Evolutionary conservation across 2,888 invertebrate genomes (phyloP), one percentile per base, ranked within the genome.

Genomic region (Hypsopygia costalis): DNA sequence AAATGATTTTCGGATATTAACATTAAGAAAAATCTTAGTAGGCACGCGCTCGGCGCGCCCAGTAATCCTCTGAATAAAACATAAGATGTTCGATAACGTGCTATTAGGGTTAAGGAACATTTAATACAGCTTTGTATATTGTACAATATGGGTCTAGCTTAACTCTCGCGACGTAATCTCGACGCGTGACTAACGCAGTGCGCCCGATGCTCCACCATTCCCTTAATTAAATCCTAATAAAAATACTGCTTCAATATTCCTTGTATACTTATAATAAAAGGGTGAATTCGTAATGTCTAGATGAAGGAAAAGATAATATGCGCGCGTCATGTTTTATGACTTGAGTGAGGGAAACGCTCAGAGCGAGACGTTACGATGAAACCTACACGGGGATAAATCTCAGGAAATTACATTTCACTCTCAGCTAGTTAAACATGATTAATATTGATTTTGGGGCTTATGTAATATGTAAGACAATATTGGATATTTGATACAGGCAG

Each of bases 61-160:
- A 55, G 69, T 86, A 82, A 88, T 85, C 80, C 53, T 61, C 62
- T 88, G 86, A 87, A 88, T 87, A 86, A 88, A 71, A 85, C 86
- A 86, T 87, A 76, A 81, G 83, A 76, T 78, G 65, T 67, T 74
- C 75, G 81, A 85, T 87, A 82, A 77, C 74, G 67, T 73, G 74
- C 75, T 78, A 78, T 82, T 79, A 81, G 75, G 75, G 76, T 74
- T 82, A 76, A 79, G 64, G 70, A 77, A 69, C 71, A 75, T 68
- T 72, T 81, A 81, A 83, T 81, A 69, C 71, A 61, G 72, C 71
- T 75, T 80, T 77, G 71, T 78, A 79, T 81, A 81, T 55, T 58
- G 56, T 64, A 68, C 69, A 75, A 72, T 78, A 72, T 57, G 50
- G 43, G 43, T 44, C 55, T 51, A 36, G 55, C 55, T 51, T 51